Percentiles rank a stretch among this genome's conserved stretches.
These are phyloP conservation scores for Solenopsis invicta DNA, from an alignment of 1,140 invertebrate genomes.

Conservation along the genomic window DNA sequence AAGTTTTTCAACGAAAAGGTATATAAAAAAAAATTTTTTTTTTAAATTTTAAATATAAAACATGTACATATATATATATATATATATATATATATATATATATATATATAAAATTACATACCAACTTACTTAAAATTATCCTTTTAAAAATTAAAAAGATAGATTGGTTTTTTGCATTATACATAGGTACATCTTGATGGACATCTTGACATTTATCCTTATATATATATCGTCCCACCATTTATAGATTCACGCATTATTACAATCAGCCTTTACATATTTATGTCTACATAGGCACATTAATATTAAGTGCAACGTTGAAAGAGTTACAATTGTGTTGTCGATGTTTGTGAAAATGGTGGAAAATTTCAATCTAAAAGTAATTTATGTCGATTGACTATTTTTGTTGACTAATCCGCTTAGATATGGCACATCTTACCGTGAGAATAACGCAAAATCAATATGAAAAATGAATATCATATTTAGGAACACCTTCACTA, in stretches of 20 bases:
- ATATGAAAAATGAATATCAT: no score
- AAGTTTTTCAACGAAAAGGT: background rate
- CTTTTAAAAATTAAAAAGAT: background rate
- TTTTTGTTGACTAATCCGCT: background rate
- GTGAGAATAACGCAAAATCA: no score
- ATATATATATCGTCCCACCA: no score
- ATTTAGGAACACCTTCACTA: no score
- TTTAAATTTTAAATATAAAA: background rate
- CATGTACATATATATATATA: no score
- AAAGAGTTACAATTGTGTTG: background rate
- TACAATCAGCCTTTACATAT: background rate
- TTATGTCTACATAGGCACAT: background rate
- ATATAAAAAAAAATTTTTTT: background rate
- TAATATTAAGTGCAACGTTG: background rate
- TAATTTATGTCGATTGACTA: background rate
- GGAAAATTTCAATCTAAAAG: background rate
- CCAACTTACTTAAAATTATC: background rate
- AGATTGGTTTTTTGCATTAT: background rate
- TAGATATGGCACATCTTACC: no score
- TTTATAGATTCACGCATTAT: background rate
- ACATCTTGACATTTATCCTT: background rate
- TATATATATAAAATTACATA: constrained; percentile 1
- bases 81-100: no score
- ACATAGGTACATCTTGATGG: background rate
- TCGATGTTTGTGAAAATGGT: background rate